Base-by-base conservation (phyloP, 2,888 invertebrate species). In the Deilephila elpenor region DNA sequence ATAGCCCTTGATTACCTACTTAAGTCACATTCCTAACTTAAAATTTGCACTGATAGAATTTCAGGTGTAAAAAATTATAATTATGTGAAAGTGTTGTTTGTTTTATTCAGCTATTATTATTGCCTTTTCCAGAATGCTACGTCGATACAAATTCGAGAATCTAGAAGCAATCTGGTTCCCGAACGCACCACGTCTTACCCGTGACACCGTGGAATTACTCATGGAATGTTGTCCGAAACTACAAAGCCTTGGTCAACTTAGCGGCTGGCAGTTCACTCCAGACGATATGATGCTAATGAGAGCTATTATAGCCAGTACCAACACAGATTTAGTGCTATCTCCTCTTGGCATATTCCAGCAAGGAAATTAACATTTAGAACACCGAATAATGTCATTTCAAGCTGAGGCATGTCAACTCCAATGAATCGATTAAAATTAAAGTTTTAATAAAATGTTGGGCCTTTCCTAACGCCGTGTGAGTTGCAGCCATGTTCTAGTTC, bases 131-230 rank as follows among this genome's bases (percentile, higher is more conserved):
- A 96, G 96, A 83, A 94, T 97, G 85, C 94, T 96, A 78, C 95
- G 96, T 25, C 96, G 96, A 71, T 94, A 96, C 85, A 95, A 96
- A 79, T 96, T 97, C 82, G 91, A 94, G 53, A 88, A 95, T 75
- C 89, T 97, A 61, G 96, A 97, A 90, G 96, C 96, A 75, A 91
- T 97, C 74, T 96, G 96, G 96, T 96, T 97, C 79, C 96, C 96
- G 1, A 95, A 96, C 82, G 97, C 97, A 0, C 96, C 96, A 11
- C 95, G 96, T 71, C 89, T 97, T 44, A 96, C 96, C 0, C 87
- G 93, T 5, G 95, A 95, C 72, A 95, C 96, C 0, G 96, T 97
- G 64, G 96, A 97, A 84, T 87, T 96, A 17, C 88, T 97, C 64
- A 96, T 96, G 95, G 96, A 96, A 73, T 94, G 95, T 78, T 96